A percentile compares a stretch with the other conserved stretches of the same genome.
Conservation (phyloP, 2,888 invertebrate species). For the Empis stercorea region DNA sequence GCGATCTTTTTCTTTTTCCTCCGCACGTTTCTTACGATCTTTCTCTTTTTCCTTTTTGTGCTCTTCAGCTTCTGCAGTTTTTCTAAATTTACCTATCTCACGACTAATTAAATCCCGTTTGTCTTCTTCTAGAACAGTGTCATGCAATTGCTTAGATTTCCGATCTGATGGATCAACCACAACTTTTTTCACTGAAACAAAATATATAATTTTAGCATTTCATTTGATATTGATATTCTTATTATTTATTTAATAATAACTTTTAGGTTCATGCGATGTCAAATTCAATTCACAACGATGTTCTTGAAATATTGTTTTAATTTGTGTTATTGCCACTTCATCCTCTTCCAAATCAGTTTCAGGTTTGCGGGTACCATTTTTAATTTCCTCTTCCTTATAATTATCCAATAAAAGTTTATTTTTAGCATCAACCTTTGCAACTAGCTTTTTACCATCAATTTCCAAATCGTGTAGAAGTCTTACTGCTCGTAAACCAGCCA, state of each 20-base stretch:
- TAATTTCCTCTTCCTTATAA: slow-evolving; percentile 66
- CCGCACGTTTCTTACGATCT: slow-evolving; percentile 34
- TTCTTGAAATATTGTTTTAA: not conserved
- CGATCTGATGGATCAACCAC: not conserved
- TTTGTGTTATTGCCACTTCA: slow-evolving; percentile 44
- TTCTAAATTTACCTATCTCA: slow-evolving; percentile 95
- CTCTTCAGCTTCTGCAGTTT: slow-evolving; percentile 51
- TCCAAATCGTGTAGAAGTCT: slow-evolving; percentile 82
- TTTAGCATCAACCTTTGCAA: slow-evolving; percentile 95
- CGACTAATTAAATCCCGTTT: slow-evolving; percentile 91
- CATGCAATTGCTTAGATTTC: slow-evolving; percentile 41
- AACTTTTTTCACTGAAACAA: not conserved
- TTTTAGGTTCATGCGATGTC: not conserved
- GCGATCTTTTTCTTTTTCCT: slow-evolving; percentile 30
- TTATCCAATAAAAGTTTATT: slow-evolving; percentile 88
- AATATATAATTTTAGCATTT: slow-evolving; percentile 10
- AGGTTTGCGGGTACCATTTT: slow-evolving; percentile 41
- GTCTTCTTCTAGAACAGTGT: slow-evolving; percentile 89
- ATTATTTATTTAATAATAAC: not conserved
- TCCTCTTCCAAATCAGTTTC: slow-evolving; percentile 48
- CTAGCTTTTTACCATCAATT: slow-evolving; percentile 84
- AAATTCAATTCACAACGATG: not conserved
- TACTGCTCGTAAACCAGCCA: slow-evolving; percentile 89
- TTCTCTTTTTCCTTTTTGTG: slow-evolving; percentile 40
- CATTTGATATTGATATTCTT: slow-evolving; percentile 1